Percentiles rank a stretch among this genome's conserved stretches.
These are phyloP conservation scores for Diachrysia chrysitis DNA, from an alignment of 2,888 invertebrate species.

Conservation along the genomic window DNA sequence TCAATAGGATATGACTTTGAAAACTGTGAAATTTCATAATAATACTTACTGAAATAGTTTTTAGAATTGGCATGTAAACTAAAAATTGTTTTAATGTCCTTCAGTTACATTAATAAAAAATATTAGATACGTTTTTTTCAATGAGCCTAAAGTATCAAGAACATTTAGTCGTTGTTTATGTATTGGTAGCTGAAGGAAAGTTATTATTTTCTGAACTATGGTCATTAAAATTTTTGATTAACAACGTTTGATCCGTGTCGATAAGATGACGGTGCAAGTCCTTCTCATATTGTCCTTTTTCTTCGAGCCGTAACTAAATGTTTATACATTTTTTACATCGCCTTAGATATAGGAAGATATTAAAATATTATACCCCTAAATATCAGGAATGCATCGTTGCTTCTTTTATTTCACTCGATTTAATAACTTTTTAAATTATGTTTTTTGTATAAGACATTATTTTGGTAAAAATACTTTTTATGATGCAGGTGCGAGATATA, in stretches of 20 bases:
- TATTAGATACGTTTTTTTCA: too few relatives aligned
- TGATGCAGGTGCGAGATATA: conserved; percentile 36
- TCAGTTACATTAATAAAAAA: too few relatives aligned
- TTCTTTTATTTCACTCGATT: conserved; percentile 65
- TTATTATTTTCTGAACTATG: conserved; percentile 89
- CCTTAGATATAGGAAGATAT: conserved; percentile 69
- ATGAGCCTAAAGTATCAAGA: conserved; percentile 80
- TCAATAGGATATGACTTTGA: too few relatives aligned
- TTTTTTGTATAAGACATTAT: conserved; percentile 41
- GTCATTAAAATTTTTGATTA: conserved; percentile 90
- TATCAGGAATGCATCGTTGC: conserved; percentile 73
- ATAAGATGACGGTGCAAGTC: conserved; percentile 85
- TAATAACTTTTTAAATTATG: conserved; percentile 62
- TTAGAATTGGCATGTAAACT: too few relatives aligned
- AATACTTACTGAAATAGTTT: too few relatives aligned
- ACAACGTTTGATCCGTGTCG: conserved; percentile 88
- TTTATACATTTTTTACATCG: conserved; percentile 80
- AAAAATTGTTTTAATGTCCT: too few relatives aligned
- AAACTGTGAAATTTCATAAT: too few relatives aligned
- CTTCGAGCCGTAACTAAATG: conserved; percentile 85
- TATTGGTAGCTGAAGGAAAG: conserved; percentile 81
- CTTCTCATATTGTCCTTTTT: conserved; percentile 80
- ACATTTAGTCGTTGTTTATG: conserved; percentile 48
- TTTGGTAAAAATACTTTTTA: conserved; percentile 43
- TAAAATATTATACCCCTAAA: conserved; percentile 79